A percentile compares a stretch with the other conserved stretches of the same genome.
These are phyloP conservation scores for Zosterops pallidus DNA, from an alignment of 2,113 vertebrate genomes.

Conservation along the genomic window DNA sequence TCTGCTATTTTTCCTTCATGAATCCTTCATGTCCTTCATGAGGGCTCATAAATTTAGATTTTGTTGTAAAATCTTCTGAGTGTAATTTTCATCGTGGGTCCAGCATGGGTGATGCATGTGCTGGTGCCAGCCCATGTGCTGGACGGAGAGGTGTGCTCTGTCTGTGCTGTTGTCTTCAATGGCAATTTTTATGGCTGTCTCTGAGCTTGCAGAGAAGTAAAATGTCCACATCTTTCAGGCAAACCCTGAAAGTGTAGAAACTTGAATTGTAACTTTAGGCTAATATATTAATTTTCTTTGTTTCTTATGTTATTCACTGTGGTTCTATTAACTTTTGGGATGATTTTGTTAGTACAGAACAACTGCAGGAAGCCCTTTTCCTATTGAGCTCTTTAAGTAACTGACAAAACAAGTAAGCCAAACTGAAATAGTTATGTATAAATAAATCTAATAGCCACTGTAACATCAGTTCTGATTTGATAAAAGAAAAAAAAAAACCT, in stretches of 20 bases:
- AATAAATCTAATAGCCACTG: background rate
- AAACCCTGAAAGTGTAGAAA: background rate
- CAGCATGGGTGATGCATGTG: no score
- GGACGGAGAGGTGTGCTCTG: background rate
- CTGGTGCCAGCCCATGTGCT: accelerated
- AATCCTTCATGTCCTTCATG: background rate
- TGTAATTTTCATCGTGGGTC: background rate
- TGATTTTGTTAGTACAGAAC: background rate
- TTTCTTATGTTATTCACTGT: background rate
- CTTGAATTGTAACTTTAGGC: background rate
- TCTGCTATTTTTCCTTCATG: background rate
- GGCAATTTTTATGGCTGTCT: background rate
- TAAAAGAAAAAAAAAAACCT: background rate
- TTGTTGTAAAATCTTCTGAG: background rate
- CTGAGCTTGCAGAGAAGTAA: background rate
- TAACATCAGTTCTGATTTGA: background rate
- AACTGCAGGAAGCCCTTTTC: background rate
- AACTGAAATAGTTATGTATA: background rate
- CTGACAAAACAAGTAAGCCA: background rate
- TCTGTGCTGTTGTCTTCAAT: background rate
- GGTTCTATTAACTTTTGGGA: background rate
- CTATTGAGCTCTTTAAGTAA: background rate
- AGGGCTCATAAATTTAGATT: background rate
- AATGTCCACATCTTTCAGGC: background rate
- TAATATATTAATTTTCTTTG: background rate